Evolutionary conservation across 2,797 vertebrate species (phyloP).

Genomic region (Epinephelus coioides): DNA sequence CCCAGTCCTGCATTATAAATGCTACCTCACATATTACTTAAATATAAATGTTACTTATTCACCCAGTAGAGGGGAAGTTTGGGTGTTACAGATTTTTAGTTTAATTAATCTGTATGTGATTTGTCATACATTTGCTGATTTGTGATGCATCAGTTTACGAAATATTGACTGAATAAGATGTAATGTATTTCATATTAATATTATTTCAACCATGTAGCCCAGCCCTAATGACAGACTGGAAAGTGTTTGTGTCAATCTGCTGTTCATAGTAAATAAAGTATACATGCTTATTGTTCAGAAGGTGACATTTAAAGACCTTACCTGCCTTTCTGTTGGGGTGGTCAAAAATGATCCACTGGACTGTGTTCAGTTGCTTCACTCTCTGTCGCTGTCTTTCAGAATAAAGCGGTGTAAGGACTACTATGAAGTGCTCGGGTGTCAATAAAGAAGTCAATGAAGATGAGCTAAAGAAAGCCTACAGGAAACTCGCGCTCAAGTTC

Average conservation of each 20-base stretch:
- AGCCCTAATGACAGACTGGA: too few species aligned
- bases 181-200: not conserved
- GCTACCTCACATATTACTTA: too few species aligned
- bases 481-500: slow-evolving; percentile 97
- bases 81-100: too few species aligned
- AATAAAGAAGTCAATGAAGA: slow-evolving; percentile 94
- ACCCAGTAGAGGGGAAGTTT: too few species aligned
- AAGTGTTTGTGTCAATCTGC: not conserved
- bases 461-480: slow-evolving; percentile 97
- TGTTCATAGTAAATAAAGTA: not conserved
- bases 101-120: too few species aligned
- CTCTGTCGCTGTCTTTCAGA: slow-evolving; percentile 80
- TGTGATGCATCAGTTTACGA: not conserved
- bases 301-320: not conserved
- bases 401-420: slow-evolving; percentile 98
- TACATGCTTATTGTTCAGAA: not conserved
- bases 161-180: not conserved
- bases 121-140: not conserved
- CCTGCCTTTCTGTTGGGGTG: not conserved
- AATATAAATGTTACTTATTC: too few species aligned
- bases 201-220: not conserved
- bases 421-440: slow-evolving; percentile 95
- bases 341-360: not conserved
- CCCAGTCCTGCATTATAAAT: too few species aligned
- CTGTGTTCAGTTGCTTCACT: slow-evolving; percentile 7